Percentiles rank a stretch among this genome's conserved stretches.
phyloP scores from a whole-genome alignment of 1,140 invertebrate genomes.

The Thaumatotibia leucotreta region DNA sequence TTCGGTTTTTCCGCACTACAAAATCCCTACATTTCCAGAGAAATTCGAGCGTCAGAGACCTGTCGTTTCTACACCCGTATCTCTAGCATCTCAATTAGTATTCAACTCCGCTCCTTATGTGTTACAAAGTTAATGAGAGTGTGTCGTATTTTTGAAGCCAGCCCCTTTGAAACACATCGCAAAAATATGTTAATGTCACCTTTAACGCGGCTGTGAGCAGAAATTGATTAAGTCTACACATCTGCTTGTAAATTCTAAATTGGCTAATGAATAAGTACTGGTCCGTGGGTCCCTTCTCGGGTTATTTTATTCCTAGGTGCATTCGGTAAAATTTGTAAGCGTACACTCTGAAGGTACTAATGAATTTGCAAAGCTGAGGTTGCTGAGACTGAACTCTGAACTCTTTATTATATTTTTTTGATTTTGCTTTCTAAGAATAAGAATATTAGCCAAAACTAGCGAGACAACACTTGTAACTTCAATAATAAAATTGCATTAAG shows the following conservation, averaged over 20 bases:
- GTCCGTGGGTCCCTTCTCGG: background rate
- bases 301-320: background rate
- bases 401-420: no score
- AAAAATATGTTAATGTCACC: slow-evolving; percentile 61
- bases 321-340: background rate
- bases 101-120: slow-evolving; percentile 59
- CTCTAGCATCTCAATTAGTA: slow-evolving; percentile 52
- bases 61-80: slow-evolving; percentile 28
- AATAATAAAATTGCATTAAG: no score
- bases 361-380: no score
- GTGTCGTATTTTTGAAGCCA: slow-evolving; percentile 63
- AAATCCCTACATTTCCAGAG: background rate
- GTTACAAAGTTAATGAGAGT: slow-evolving; percentile 68
- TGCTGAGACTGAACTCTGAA: no score
- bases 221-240: slow-evolving; percentile 40
- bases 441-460: no score
- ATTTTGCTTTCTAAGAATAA: no score
- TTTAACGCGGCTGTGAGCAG: slow-evolving; percentile 33
- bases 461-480: no score
- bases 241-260: slow-evolving; percentile 13
- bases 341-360: no score
- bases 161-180: slow-evolving; percentile 52
- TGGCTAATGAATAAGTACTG: background rate
- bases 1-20: no score
- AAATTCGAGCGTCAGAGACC: background rate